phyloP scores from a whole-genome alignment of 1,140 invertebrate species.

The Kradibia gibbosae region DNA sequence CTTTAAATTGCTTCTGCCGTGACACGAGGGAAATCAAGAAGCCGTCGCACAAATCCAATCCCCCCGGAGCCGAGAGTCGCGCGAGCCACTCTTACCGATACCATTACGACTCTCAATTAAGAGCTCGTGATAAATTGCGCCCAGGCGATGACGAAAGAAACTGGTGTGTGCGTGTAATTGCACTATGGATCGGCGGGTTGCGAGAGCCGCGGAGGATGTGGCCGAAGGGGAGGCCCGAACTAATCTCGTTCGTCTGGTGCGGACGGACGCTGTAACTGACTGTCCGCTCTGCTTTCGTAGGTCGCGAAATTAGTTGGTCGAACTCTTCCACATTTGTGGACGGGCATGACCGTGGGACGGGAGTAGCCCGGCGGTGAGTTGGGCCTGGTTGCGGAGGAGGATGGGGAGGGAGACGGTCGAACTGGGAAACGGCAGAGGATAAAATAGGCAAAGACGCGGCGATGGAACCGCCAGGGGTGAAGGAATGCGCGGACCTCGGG shows the following conservation, averaged over 20 bases:
- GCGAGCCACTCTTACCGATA: neutral
- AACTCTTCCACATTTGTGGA: constrained; percentile 42
- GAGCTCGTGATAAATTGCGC: neutral
- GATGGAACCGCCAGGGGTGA: neutral
- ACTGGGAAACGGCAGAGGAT: neutral
- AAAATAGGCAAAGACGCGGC: neutral
- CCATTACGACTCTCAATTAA: neutral
- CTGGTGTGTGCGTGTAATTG: neutral
- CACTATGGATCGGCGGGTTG: neutral
- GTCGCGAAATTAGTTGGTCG: constrained; percentile 43
- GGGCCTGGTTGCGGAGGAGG: neutral
- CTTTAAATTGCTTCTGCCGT: constrained; percentile 39
- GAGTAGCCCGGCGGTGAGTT: no score
- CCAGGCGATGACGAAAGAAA: neutral
- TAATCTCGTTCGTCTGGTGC: constrained; percentile 40
- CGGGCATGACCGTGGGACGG: no score
- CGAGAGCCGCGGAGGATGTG: constrained; percentile 2
- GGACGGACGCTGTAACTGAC: neutral
- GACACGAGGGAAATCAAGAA: constrained; percentile 43
- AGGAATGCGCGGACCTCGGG: neutral
- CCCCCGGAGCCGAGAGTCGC: neutral
- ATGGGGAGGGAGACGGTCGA: neutral
- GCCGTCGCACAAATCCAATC: neutral
- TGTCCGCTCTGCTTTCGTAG: neutral
- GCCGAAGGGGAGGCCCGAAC: neutral